These are phyloP conservation scores for Muscicapa adusta DNA, from an alignment of 2,113 vertebrate genomes.

Conservation along the genomic window DNA sequence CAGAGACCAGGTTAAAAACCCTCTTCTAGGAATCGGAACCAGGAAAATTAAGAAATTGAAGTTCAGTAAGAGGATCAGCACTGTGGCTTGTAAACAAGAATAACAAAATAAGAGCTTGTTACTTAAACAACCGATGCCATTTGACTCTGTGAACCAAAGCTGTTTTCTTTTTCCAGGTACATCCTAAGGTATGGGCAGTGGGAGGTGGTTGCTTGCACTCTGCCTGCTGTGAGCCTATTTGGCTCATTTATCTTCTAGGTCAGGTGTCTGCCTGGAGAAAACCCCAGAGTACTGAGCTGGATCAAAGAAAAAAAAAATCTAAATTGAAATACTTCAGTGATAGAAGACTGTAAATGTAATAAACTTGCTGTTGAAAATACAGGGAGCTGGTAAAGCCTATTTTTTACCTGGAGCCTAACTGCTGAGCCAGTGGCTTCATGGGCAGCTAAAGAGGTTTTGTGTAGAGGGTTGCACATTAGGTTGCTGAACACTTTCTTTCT, in stretches of 20 bases:
- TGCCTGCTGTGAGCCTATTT: neutral
- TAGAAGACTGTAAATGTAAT: neutral
- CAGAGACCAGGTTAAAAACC: neutral
- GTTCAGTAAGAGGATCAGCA: neutral
- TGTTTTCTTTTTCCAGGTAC: neutral
- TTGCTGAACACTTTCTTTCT: neutral
- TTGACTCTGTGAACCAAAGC: neutral
- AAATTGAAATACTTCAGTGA: neutral
- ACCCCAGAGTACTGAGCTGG: neutral
- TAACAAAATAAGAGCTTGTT: neutral
- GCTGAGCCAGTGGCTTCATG: neutral
- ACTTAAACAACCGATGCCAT: neutral
- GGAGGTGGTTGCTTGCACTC: neutral
- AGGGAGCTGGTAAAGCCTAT: neutral
- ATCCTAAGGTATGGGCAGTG: neutral
- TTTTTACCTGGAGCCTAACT: neutral
- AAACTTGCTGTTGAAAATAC: neutral
- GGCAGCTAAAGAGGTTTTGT: neutral
- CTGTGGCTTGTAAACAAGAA: neutral
- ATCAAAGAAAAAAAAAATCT: neutral
- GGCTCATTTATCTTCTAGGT: neutral
- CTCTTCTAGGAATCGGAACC: neutral
- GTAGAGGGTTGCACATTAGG: accelerated
- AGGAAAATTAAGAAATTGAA: neutral
- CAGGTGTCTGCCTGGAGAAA: neutral